phyloP scores from a whole-genome alignment of 2,888 invertebrate genomes.

The Microctonus hyperodae region DNA sequence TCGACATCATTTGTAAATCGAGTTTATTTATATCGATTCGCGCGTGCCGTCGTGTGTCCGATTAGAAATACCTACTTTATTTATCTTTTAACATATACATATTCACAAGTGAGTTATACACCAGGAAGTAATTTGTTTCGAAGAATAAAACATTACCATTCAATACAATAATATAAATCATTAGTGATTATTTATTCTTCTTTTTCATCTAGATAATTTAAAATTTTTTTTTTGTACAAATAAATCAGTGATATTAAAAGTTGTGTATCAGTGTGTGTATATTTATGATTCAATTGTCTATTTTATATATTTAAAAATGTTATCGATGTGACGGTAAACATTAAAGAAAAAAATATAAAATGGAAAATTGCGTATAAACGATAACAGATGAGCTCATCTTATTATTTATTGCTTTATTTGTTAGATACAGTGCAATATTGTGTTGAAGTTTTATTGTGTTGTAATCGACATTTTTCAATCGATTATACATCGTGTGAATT shows the following conservation, averaged over 20 bases:
- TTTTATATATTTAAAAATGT: neutral
- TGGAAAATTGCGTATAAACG: constrained; percentile 2
- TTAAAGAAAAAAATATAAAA: neutral
- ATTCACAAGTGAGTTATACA: neutral
- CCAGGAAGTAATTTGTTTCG: neutral
- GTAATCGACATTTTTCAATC: neutral
- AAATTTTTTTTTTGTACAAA: neutral
- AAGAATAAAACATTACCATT: neutral
- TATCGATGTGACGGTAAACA: neutral
- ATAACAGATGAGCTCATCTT: constrained; percentile 11
- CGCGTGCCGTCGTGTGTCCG: constrained; percentile 10
- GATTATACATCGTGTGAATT: neutral
- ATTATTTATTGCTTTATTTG: neutral
- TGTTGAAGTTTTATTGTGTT: neutral
- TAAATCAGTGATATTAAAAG: neutral
- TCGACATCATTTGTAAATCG: constrained; percentile 4
- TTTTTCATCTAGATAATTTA: too few relatives aligned
- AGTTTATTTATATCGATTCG: constrained; percentile 16
- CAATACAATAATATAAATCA: neutral
- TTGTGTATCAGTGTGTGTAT: neutral
- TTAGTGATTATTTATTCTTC: neutral
- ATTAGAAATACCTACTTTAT: constrained; percentile 1
- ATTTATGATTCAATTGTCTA: neutral
- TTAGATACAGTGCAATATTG: constrained; percentile 7
- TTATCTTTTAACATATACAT: neutral